Conservation (phyloP, 35 echinoderm and acorn worm genomes). For the Ptychodera flava region DNA sequence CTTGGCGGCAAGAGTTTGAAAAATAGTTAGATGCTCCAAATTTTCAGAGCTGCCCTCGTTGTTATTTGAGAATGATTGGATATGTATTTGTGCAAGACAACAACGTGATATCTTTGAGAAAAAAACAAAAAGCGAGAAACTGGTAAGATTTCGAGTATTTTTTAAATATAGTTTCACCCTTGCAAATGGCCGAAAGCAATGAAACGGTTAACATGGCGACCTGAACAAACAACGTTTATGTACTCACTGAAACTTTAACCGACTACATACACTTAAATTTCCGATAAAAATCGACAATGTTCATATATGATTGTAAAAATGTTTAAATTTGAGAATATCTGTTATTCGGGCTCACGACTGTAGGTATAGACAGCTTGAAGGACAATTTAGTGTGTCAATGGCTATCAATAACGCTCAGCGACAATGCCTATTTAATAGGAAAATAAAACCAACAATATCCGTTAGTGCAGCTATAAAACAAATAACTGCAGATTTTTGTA, state of each 20-base stretch:
- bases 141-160: too few relatives aligned
- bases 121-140: too few relatives aligned
- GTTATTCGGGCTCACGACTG: background rate
- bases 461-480: background rate
- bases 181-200: background rate
- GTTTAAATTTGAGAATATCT: background rate
- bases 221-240: background rate
- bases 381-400: background rate
- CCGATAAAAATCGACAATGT: background rate
- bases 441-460: background rate
- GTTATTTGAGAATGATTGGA: too few relatives aligned
- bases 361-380: background rate
- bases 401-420: background rate
- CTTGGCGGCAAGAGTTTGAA: too few relatives aligned
- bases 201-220: background rate
- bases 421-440: background rate
- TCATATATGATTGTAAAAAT: background rate
- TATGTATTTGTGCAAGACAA: too few relatives aligned
- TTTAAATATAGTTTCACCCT: too few relatives aligned
- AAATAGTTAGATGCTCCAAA: too few relatives aligned
- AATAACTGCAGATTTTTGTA: background rate
- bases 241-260: background rate
- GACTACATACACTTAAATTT: background rate
- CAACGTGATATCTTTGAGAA: too few relatives aligned
- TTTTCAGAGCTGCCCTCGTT: too few relatives aligned